Percentiles rank a stretch among this genome's conserved stretches.
phyloP scores from a whole-genome alignment of 2,113 vertebrate genomes.

The Poecilia latipinna region DNA sequence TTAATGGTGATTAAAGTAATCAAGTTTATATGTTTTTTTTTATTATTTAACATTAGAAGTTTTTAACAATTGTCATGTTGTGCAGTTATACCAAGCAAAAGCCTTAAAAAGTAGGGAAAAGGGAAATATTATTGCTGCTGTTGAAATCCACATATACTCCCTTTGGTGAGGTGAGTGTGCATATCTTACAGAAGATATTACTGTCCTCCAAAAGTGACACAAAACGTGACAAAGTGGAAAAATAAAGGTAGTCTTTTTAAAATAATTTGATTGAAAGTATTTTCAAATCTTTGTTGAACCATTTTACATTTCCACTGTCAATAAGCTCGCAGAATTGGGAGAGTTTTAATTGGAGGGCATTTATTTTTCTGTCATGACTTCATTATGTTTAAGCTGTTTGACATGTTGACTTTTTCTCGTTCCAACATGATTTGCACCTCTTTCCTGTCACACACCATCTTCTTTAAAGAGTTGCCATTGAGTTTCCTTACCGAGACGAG shows the following conservation, averaged over 20 bases:
- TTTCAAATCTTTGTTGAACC: neutral
- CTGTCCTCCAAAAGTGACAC: neutral
- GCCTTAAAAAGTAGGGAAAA: no score
- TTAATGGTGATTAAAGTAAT: slow-evolving; percentile 19
- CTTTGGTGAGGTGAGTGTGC: neutral
- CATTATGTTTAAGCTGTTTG: neutral
- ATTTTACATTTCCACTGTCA: neutral
- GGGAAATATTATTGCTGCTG: no score
- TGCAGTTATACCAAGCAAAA: no score
- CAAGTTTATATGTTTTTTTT: no score
- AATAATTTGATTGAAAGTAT: neutral
- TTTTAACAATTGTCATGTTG: no score
- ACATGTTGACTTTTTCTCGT: slow-evolving; percentile 3
- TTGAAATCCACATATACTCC: no score
- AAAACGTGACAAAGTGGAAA: neutral
- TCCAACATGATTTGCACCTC: slow-evolving; percentile 31
- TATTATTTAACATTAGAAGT: no score
- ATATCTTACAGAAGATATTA: neutral
- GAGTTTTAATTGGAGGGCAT: neutral
- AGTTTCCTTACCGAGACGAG: slow-evolving; percentile 9
- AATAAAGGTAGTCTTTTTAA: neutral
- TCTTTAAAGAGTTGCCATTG: slow-evolving; percentile 42
- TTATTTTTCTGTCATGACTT: slow-evolving; percentile 12
- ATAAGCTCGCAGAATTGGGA: neutral
- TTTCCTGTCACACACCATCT: slow-evolving; percentile 42